phyloP scores from a whole-genome alignment of 2,797 vertebrate species.

The Neosalanx taihuensis region DNA sequence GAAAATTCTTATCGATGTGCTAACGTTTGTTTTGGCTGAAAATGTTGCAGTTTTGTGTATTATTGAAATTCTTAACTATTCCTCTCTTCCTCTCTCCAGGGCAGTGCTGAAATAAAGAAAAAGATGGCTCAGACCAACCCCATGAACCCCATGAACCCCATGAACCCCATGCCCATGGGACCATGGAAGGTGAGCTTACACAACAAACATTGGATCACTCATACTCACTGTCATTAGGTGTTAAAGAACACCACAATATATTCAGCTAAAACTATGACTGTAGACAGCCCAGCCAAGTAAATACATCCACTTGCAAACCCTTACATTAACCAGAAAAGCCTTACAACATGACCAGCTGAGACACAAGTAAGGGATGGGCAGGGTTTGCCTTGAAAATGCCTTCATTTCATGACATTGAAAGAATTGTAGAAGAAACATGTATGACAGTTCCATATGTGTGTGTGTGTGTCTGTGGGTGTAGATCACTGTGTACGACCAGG shows the following conservation, averaged over 20 bases:
- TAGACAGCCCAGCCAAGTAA: not conserved
- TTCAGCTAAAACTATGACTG: not conserved
- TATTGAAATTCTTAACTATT: not conserved
- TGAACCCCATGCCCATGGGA: slow-evolving; percentile 81
- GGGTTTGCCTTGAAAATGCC: not conserved
- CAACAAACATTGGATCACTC: not conserved
- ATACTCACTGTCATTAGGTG: not conserved
- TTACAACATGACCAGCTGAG: not conserved
- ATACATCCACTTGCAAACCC: not conserved
- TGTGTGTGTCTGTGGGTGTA: slow-evolving; percentile 46
- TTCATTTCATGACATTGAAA: not conserved
- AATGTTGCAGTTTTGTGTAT: not conserved
- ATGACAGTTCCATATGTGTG: not conserved
- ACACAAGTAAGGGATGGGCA: not conserved
- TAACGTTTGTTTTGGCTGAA: not conserved
- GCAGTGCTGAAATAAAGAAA: slow-evolving; percentile 60
- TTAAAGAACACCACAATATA: not conserved
- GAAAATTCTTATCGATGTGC: not conserved
- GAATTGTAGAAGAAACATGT: too few species aligned
- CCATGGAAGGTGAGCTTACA: slow-evolving; percentile 86
- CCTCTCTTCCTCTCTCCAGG: slow-evolving; percentile 42
- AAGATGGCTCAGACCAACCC: slow-evolving; percentile 90
- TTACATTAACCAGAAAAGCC: not conserved
- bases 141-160: slow-evolving; percentile 67
- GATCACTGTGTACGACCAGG: slow-evolving; percentile 96